Percentiles rank a stretch among this genome's conserved stretches.
Conservation (phyloP, 1,140 invertebrate species). For the Cherax destructor region DNA sequence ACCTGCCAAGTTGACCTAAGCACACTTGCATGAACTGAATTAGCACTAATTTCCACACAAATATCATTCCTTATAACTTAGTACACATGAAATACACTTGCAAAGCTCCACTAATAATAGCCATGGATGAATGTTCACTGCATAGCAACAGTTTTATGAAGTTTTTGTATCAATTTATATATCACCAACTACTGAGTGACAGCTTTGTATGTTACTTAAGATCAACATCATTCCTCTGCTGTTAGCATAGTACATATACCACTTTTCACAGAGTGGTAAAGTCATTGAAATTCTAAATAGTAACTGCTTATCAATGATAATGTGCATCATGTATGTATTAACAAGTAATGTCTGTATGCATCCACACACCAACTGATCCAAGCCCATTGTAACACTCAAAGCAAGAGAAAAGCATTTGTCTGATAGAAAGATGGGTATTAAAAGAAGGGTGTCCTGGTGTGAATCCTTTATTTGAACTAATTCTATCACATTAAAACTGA, state of each 20-base stretch:
- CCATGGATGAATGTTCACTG: not conserved
- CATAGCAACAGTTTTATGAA: not conserved
- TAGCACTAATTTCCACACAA: too few relatives aligned
- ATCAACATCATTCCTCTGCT: too few relatives aligned
- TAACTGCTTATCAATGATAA: too few relatives aligned
- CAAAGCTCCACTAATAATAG: not conserved
- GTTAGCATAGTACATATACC: too few relatives aligned
- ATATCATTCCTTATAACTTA: not conserved
- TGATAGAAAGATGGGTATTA: conserved; percentile 38
- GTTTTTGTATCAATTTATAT: not conserved
- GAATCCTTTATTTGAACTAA: conserved; percentile 70
- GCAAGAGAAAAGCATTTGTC: not conserved
- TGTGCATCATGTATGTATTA: too few relatives aligned
- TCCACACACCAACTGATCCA: not conserved
- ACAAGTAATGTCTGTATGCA: not conserved
- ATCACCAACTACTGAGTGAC: not conserved
- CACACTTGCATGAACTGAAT: not conserved
- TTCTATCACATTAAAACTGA: conserved; percentile 70
- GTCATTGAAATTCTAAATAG: too few relatives aligned
- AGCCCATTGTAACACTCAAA: not conserved
- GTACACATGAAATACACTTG: not conserved
- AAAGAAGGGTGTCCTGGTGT: conserved; percentile 55
- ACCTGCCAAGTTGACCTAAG: not conserved
- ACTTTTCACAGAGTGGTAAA: too few relatives aligned
- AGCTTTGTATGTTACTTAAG: not conserved